Conservation (phyloP, 1,140 invertebrate genomes). For the Patella vulgata region DNA sequence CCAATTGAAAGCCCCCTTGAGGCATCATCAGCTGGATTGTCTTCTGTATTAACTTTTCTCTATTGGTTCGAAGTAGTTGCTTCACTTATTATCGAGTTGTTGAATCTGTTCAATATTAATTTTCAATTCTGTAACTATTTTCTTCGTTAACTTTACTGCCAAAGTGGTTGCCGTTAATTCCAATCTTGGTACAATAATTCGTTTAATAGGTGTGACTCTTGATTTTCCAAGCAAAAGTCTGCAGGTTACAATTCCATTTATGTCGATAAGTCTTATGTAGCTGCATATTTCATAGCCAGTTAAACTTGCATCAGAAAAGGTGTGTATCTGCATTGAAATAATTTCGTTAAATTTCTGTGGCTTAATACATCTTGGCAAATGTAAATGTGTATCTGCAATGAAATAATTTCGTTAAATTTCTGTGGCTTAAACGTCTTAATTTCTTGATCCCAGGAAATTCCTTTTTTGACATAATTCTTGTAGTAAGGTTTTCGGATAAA, state of each 20-base stretch:
- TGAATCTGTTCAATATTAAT: slow-evolving; percentile 27
- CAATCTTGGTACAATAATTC: slow-evolving; percentile 28
- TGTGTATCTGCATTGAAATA: slow-evolving; percentile 19
- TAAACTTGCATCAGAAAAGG: slow-evolving; percentile 46
- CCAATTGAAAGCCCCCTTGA: slow-evolving; percentile 26
- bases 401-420: slow-evolving; percentile 22
- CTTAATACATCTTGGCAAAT: slow-evolving; percentile 1
- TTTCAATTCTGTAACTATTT: slow-evolving; percentile 22
- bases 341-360: background rate
- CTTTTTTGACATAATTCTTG: slow-evolving; percentile 34
- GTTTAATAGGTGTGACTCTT: slow-evolving; percentile 26
- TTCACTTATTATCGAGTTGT: slow-evolving; percentile 24
- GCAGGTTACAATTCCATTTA: slow-evolving; percentile 19
- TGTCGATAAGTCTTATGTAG: slow-evolving; percentile 29
- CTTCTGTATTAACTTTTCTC: slow-evolving; percentile 18
- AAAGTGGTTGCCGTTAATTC: slow-evolving; percentile 31
- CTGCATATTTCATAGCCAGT: slow-evolving; percentile 39
- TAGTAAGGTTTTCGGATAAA: slow-evolving; percentile 33
- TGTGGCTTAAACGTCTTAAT: slow-evolving; percentile 4
- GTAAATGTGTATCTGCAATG: slow-evolving; percentile 5
- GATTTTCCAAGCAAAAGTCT: slow-evolving; percentile 36
- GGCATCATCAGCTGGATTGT: slow-evolving; percentile 35
- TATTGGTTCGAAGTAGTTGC: slow-evolving; percentile 19
- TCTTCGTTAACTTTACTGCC: slow-evolving; percentile 21
- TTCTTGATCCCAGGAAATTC: slow-evolving; percentile 23